Percentiles rank a stretch among this genome's conserved stretches.
phyloP scores from a whole-genome alignment of 2,797 vertebrate genomes.

The Carapus acus region DNA sequence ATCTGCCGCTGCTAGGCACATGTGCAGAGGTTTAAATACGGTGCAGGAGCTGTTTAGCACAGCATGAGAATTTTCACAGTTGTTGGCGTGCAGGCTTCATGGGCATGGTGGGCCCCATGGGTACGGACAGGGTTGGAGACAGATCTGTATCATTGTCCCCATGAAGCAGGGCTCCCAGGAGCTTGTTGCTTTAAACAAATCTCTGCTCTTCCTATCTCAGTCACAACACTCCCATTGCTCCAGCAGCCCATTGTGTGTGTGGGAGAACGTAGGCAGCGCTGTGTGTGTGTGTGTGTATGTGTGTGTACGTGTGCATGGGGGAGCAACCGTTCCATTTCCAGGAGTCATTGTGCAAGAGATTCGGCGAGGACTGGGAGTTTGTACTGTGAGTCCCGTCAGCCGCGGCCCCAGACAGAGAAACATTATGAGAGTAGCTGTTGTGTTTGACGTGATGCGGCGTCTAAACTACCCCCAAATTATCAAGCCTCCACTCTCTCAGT shows the following conservation, averaged over 20 bases:
- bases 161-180: conserved; percentile 42
- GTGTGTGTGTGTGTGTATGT: conserved; percentile 20
- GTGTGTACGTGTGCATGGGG: conserved; percentile 16
- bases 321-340: conserved; percentile 18
- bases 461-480: conserved; percentile 12
- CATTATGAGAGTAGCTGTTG: conserved; percentile 9
- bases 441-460: conserved; percentile 20
- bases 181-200: conserved; percentile 69
- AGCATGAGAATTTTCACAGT: conserved; percentile 7
- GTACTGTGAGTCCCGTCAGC: conserved; percentile 25
- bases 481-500: conserved; percentile 23
- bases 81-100: conserved; percentile 10
- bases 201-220: conserved; percentile 59
- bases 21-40: background rate
- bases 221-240: conserved; percentile 61
- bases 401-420: conserved; percentile 19
- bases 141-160: conserved; percentile 60
- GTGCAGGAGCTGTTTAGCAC: conserved; percentile 8
- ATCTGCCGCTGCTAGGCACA: no score
- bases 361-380: conserved; percentile 17
- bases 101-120: conserved; percentile 15
- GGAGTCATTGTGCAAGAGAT: conserved; percentile 24
- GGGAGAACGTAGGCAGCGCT: conserved; percentile 2
- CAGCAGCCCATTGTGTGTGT: conserved; percentile 14
- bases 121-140: conserved; percentile 9